phyloP scores from a whole-genome alignment of 2,797 vertebrate genomes.

The Orestias chungarensis region DNA sequence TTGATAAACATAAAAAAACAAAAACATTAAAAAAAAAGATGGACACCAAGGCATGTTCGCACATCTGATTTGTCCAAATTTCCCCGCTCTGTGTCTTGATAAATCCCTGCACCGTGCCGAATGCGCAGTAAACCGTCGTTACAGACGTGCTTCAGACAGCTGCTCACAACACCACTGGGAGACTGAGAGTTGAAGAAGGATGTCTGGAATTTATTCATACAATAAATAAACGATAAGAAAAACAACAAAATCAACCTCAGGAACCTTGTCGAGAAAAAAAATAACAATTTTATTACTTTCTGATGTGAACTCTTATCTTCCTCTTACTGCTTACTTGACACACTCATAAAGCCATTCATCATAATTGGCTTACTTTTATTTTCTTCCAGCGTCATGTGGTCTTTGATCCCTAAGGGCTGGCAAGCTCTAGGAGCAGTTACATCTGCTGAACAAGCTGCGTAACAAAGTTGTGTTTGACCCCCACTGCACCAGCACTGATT shows the following conservation, averaged over 20 bases:
- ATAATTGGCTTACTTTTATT: slow-evolving; percentile 68
- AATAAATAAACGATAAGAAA: slow-evolving; percentile 26
- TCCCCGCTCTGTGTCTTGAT: slow-evolving; percentile 61
- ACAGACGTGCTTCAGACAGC: slow-evolving; percentile 51
- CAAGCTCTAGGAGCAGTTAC: slow-evolving; percentile 30
- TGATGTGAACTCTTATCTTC: slow-evolving; percentile 28
- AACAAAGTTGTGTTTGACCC: slow-evolving; percentile 56
- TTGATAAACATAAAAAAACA: slow-evolving; percentile 36
- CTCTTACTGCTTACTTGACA: slow-evolving; percentile 30
- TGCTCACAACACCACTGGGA: slow-evolving; percentile 51
- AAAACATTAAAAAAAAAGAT: slow-evolving; percentile 5
- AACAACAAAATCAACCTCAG: slow-evolving; percentile 31
- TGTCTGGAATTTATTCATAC: slow-evolving; percentile 35
- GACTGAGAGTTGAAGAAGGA: slow-evolving; percentile 41
- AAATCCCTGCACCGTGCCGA: slow-evolving; percentile 61
- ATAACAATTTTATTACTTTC: slow-evolving; percentile 31
- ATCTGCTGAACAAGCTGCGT: slow-evolving; percentile 41
- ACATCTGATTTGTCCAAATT: slow-evolving; percentile 67
- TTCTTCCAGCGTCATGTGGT: slow-evolving; percentile 47
- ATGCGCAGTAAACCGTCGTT: slow-evolving; percentile 49
- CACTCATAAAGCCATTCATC: slow-evolving; percentile 42
- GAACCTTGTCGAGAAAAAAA: slow-evolving; percentile 16
- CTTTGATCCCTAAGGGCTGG: slow-evolving; percentile 57
- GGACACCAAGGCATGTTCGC: slow-evolving; percentile 51
- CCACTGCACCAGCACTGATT: slow-evolving; percentile 54